Evolutionary conservation across 2,113 vertebrate genomes (phyloP).

Genomic region (Eptesicus fuscus): DNA sequence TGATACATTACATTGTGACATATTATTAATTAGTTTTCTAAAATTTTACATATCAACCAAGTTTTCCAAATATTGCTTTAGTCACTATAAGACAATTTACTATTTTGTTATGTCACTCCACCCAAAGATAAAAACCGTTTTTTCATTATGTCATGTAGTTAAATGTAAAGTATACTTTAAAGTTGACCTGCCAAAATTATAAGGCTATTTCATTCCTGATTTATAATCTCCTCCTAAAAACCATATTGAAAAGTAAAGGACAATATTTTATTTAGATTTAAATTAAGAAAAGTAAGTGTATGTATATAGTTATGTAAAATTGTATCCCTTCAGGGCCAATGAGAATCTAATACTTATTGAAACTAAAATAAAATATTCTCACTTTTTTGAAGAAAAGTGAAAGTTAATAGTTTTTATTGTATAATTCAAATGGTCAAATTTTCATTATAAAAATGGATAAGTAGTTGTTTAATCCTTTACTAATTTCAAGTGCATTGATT

Average conservation of each 20-base stretch:
- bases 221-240: neutral
- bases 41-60: neutral
- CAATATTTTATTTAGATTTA: neutral
- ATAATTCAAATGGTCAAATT: neutral
- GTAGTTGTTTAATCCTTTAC: neutral
- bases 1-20: neutral
- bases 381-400: neutral
- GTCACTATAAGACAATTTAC: neutral
- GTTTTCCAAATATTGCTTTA: neutral
- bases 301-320: neutral
- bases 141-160: neutral
- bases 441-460: conserved; percentile 40
- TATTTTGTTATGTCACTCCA: neutral
- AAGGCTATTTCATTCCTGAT: neutral
- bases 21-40: neutral
- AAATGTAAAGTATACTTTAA: neutral
- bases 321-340: neutral
- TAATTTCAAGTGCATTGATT: conserved; percentile 21
- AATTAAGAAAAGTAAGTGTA: neutral
- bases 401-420: conserved; percentile 24
- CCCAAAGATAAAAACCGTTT: neutral
- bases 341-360: neutral
- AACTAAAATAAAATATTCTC: neutral
- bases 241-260: neutral
- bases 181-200: neutral